Conservation (phyloP, 1,140 invertebrate genomes). For the Eriosoma lanigerum region DNA sequence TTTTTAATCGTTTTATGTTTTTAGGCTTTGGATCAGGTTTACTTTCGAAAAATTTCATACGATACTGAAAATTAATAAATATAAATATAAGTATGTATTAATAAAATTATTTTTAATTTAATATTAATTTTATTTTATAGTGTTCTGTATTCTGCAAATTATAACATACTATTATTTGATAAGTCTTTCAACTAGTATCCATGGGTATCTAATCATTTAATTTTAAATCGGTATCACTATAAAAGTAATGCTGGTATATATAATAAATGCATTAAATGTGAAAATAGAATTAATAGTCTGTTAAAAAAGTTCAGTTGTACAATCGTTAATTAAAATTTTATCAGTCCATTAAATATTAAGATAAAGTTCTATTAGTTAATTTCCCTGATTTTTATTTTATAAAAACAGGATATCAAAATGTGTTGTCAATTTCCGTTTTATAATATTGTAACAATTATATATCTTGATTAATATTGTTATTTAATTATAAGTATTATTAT, state of each 20-base stretch:
- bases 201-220: neutral
- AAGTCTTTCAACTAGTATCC: neutral
- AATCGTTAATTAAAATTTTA: no score
- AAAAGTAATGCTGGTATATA: neutral
- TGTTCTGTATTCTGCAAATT: neutral
- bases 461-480: no score
- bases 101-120: neutral
- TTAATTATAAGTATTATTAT: no score
- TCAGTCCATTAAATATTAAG: no score
- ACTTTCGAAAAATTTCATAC: slow-evolving; percentile 22
- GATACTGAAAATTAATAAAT: slow-evolving; percentile 7
- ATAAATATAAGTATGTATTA: neutral
- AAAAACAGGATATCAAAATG: no score
- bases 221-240: neutral
- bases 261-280: no score
- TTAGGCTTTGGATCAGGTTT: neutral
- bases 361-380: no score
- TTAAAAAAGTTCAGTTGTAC: no score
- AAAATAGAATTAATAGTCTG: no score
- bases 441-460: no score
- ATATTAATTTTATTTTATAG: neutral
- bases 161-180: neutral
- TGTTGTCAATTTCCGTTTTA: no score
- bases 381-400: no score
- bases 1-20: neutral